These are phyloP conservation scores for Myotis pilosus DNA, from an alignment of 2,797 vertebrate species.

Conservation along the genomic window DNA sequence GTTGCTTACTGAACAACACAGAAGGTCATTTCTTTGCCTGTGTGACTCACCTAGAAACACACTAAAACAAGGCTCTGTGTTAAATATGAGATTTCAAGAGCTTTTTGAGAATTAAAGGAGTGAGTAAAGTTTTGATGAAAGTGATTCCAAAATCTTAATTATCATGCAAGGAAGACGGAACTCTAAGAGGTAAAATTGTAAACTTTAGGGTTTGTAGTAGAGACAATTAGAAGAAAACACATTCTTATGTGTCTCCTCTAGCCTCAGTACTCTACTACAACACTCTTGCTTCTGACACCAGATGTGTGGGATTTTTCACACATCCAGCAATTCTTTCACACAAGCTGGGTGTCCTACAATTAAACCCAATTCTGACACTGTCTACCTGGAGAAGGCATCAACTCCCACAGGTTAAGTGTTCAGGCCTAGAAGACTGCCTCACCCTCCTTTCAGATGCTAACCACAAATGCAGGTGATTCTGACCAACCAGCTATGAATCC, in stretches of 20 bases:
- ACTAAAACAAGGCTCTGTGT: background rate
- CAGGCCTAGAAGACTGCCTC: background rate
- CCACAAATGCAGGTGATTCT: background rate
- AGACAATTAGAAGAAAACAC: background rate
- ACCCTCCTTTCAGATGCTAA: background rate
- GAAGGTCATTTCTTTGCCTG: background rate
- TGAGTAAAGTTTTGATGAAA: background rate
- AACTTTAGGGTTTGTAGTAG: background rate
- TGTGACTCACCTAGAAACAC: background rate
- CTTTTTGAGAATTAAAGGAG: conserved; percentile 18
- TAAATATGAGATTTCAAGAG: conserved; percentile 8
- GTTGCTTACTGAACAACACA: background rate
- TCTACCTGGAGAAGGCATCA: background rate
- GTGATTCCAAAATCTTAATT: background rate
- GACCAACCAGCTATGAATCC: background rate
- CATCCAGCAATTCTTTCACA: background rate
- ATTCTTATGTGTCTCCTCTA: background rate
- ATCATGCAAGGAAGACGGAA: background rate
- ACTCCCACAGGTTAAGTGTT: background rate
- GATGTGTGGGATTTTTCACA: background rate
- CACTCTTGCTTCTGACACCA: background rate
- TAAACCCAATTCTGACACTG: background rate
- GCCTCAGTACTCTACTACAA: background rate
- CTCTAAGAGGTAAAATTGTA: background rate
- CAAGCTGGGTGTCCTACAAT: background rate